Evolutionary conservation across 2,113 vertebrate genomes (phyloP).

Genomic region (Dryoscopus gambensis): DNA sequence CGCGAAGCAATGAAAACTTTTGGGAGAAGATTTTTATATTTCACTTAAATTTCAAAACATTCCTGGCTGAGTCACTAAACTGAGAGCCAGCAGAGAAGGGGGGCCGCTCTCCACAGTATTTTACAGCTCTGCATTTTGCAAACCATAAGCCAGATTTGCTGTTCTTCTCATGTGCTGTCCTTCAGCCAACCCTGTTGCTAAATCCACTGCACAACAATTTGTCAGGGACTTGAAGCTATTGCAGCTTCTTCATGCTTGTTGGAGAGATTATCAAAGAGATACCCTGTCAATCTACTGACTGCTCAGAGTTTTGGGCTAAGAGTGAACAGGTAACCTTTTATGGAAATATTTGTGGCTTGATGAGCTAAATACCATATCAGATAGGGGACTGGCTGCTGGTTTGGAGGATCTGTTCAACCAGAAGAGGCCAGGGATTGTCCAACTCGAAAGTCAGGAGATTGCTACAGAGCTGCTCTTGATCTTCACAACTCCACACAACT

Average conservation of each 20-base stretch:
- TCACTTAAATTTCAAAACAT: neutral
- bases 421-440: neutral
- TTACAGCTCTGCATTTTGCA: neutral
- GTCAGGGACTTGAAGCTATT: neutral
- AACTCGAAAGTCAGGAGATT: neutral
- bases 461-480: neutral
- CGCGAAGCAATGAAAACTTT: neutral
- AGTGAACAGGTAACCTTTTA: neutral
- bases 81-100: neutral
- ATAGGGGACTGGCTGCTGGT: fast-evolving
- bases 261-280: neutral
- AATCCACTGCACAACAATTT: neutral
- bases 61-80: neutral
- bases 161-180: neutral
- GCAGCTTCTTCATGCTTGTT: neutral
- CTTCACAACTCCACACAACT: neutral
- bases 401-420: neutral
- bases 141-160: neutral
- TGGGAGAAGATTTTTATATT: neutral
- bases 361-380: neutral
- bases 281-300: neutral
- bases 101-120: neutral
- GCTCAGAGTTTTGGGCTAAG: neutral
- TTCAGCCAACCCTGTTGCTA: neutral
- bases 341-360: neutral